Evolutionary conservation across 2,797 vertebrate species (phyloP).

Genomic region (Enteromius fasciolatus): DNA sequence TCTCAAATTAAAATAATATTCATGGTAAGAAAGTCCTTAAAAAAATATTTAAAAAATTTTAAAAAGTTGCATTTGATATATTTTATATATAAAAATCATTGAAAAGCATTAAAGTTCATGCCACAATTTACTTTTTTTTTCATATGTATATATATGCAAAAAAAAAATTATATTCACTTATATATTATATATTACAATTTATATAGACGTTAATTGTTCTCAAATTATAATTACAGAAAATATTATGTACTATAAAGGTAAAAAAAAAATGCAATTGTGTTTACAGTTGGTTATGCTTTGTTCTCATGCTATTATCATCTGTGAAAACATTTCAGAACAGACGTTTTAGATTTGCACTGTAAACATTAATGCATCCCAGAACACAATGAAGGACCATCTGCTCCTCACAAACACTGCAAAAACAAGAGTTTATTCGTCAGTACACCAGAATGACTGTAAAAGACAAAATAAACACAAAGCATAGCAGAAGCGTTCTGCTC

Average conservation of each 20-base stretch:
- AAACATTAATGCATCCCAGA: background rate
- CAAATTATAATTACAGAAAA: background rate
- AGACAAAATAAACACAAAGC: background rate
- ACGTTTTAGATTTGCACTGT: background rate
- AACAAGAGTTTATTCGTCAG: background rate
- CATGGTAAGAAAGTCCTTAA: too few relatives aligned
- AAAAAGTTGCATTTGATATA: too few relatives aligned
- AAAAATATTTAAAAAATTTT: too few relatives aligned
- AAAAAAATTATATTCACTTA: too few relatives aligned
- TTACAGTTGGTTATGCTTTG: too few relatives aligned
- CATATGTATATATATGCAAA: too few relatives aligned
- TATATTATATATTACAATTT: too few relatives aligned
- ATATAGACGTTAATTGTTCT: background rate
- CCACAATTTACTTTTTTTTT: too few relatives aligned
- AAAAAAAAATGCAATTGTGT: too few relatives aligned
- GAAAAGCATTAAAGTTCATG: too few relatives aligned
- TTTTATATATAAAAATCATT: too few relatives aligned
- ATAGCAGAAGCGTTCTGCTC: background rate
- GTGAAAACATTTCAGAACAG: background rate
- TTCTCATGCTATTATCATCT: background rate
- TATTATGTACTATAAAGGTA: background rate
- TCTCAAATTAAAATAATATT: too few relatives aligned
- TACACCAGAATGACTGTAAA: background rate
- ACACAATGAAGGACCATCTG: background rate
- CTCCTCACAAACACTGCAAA: background rate